A percentile compares a stretch with the other conserved stretches of the same genome.
Conservation (phyloP, 2,797 vertebrate species). For the Smutsia gigantea region DNA sequence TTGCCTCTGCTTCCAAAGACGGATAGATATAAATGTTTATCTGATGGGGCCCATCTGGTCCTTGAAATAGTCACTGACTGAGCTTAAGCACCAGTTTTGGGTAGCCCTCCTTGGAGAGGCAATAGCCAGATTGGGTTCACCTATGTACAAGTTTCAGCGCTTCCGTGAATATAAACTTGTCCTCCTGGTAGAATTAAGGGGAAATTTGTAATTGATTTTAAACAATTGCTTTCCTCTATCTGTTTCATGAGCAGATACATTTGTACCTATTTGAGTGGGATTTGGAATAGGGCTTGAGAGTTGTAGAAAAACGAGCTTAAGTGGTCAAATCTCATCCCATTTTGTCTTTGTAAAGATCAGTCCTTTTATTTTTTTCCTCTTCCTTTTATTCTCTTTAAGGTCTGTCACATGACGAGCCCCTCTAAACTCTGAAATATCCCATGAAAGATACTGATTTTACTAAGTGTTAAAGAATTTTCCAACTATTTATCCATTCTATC, state of each 20-base stretch:
- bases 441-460: not conserved
- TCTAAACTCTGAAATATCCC: not conserved
- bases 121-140: not conserved
- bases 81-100: not conserved
- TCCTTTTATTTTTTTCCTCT: not conserved
- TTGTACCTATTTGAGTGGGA: not conserved
- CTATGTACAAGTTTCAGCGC: not conserved
- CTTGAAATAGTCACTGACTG: not conserved
- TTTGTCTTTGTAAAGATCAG: not conserved
- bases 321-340: not conserved
- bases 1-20: constrained; percentile 1
- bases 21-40: not conserved
- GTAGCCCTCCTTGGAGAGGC: not conserved
- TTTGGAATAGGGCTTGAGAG: not conserved
- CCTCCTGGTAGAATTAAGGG: not conserved
- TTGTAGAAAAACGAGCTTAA: not conserved
- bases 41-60: not conserved
- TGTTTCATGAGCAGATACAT: not conserved
- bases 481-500: not conserved
- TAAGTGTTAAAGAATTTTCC: not conserved
- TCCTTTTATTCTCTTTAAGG: not conserved
- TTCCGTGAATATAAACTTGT: not conserved
- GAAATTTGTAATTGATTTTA: not conserved
- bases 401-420: not conserved
- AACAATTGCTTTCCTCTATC: not conserved